These are phyloP conservation scores for Galemys pyrenaicus DNA, from an alignment of 2,113 vertebrate species.

Conservation along the genomic window DNA sequence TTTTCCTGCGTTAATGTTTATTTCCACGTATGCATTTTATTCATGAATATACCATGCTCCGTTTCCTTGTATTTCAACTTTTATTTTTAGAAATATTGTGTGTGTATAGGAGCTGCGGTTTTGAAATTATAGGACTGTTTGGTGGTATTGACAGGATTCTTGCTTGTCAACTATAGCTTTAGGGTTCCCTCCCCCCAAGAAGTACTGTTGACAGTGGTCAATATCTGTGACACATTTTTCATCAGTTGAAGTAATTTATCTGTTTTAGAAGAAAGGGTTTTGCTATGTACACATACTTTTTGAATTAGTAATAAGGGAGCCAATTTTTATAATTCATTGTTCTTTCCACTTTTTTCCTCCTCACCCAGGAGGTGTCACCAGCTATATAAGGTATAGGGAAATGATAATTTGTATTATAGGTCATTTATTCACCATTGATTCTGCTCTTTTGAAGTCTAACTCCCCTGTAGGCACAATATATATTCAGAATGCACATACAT, in stretches of 20 bases:
- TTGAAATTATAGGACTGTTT: not conserved
- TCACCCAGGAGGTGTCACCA: slow-evolving; percentile 12
- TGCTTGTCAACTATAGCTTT: not conserved
- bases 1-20: not conserved
- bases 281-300: not conserved
- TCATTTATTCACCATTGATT: not conserved
- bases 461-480: not conserved
- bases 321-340: not conserved
- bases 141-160: not conserved
- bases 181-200: not conserved
- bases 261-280: not conserved
- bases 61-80: not conserved
- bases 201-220: not conserved
- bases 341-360: not conserved
- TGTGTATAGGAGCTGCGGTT: not conserved
- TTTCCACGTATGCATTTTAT: not conserved
- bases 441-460: not conserved
- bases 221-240: not conserved
- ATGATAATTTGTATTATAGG: not conserved
- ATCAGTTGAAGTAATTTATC: not conserved
- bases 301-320: not conserved
- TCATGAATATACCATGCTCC: not conserved
- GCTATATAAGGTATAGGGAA: not conserved
- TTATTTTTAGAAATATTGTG: not conserved
- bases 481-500: not conserved